Conservation (phyloP, 2,113 vertebrate genomes). For the Oenanthe oenanthe region DNA sequence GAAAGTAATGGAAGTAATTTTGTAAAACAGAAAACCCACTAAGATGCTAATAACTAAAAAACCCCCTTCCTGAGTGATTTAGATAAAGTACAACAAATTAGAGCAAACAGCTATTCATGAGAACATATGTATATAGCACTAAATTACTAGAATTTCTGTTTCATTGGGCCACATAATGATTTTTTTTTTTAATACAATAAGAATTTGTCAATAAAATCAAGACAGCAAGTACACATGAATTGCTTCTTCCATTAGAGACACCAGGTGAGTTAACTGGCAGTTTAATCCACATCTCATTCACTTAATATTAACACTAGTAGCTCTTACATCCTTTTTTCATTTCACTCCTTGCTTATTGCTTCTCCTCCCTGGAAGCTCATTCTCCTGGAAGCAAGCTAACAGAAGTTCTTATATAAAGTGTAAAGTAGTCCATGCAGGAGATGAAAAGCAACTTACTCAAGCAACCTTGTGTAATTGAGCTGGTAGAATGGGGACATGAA, state of each 20-base stretch:
- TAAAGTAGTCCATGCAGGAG: background rate
- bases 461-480: constrained; percentile 83
- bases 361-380: background rate
- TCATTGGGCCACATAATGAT: background rate
- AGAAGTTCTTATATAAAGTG: background rate
- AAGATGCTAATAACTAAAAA: background rate
- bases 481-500: constrained; percentile 84
- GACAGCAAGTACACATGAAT: background rate
- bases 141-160: background rate
- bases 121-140: fast-evolving
- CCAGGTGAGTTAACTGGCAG: background rate
- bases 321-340: background rate
- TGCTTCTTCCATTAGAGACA: background rate
- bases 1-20: background rate
- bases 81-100: background rate
- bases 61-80: background rate
- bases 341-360: background rate
- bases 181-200: background rate
- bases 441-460: constrained; percentile 77
- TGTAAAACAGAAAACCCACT: background rate
- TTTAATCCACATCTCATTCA: background rate
- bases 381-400: background rate
- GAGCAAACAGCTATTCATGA: background rate
- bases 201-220: background rate
- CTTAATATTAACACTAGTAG: background rate